Base-by-base conservation (phyloP, 2,113 vertebrate genomes). In the Hassar affinis region DNA sequence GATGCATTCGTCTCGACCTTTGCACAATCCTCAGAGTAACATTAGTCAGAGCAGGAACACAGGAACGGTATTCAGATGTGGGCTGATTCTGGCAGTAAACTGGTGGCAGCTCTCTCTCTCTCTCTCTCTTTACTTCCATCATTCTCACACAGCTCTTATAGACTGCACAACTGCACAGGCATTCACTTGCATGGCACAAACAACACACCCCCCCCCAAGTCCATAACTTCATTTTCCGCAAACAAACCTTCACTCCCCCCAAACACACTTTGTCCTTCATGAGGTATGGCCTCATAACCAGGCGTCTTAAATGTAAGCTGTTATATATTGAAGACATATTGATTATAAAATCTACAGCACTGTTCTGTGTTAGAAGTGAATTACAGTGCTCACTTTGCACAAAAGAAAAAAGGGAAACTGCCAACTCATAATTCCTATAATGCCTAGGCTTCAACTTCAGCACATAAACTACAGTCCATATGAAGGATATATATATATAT, bases 171-270 rank as follows among this genome's bases (percentile, higher is more conserved):
- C 51, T 81, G 59, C 81, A 64, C 81, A 81, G 72, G 54, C 79
- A 79, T 72, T 71, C 81, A 74, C n/a, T 49, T 61, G 78, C 47
- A 80, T 83, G 74, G 81, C 38, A 74, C 49, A 12, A 25, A 81
- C 62, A 52, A 79, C 35, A 61, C 61, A n/a, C n/a, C n/a, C n/a
- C n/a, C n/a, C n/a, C n/a, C 51, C 22, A 80, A 51, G 45, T 66
- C 51, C 61, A 86, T 72, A 80, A 80, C 75, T 78, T 85, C 33
- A 56, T 42, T 71, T 57, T 76, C 35, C 85, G 75, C 78, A 86
- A 88, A 87, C 82, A 83, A 84, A 82, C 64, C 84, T 83, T 85
- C 74, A 71, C 77, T 82, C 81, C 84, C 71, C 76, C 18, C 51
- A 77, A 80, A 82, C 82, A 81, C 45, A 68, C 66, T 56, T 51